Evolutionary conservation across 2,888 invertebrate genomes (phyloP).

Genomic region (Campoletis raptor): DNA sequence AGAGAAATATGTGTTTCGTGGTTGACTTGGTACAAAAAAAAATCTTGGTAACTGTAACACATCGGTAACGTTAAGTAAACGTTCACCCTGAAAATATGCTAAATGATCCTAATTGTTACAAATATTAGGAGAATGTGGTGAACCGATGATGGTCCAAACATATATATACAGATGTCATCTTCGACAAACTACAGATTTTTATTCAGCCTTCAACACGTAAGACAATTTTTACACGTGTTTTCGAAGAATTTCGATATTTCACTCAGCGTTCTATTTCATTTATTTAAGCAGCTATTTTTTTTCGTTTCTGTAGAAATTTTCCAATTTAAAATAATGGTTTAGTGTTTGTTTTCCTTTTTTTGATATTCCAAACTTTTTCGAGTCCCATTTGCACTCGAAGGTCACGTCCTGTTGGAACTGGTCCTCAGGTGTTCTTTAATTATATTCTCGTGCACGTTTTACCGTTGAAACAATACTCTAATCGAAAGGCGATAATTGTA

Average conservation of each 20-base stretch:
- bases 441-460: slow-evolving; percentile 64
- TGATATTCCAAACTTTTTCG: neutral
- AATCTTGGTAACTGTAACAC: slow-evolving; percentile 81
- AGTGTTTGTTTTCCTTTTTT: neutral
- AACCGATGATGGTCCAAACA: slow-evolving; percentile 13
- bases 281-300: neutral
- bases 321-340: neutral
- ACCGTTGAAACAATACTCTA: slow-evolving; percentile 80
- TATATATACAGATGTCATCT: neutral
- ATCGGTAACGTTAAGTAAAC: slow-evolving; percentile 83
- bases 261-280: neutral
- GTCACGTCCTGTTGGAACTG: neutral
- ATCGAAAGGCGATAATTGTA: slow-evolving; percentile 75
- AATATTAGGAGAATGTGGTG: slow-evolving; percentile 71
- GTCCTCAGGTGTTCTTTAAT: neutral
- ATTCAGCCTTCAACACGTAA: neutral
- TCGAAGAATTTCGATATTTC: neutral
- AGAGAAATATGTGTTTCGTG: neutral
- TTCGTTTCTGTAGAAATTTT: neutral
- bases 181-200: slow-evolving; percentile 1
- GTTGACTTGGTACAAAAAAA: neutral
- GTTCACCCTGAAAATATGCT: slow-evolving; percentile 69
- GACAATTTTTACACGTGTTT: neutral
- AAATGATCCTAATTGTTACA: slow-evolving; percentile 82
- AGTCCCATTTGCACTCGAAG: neutral